Evolutionary conservation across 2,888 invertebrate species (phyloP), one percentile per base, ranked within the genome.

Genomic region (Lomographa bimaculata): DNA sequence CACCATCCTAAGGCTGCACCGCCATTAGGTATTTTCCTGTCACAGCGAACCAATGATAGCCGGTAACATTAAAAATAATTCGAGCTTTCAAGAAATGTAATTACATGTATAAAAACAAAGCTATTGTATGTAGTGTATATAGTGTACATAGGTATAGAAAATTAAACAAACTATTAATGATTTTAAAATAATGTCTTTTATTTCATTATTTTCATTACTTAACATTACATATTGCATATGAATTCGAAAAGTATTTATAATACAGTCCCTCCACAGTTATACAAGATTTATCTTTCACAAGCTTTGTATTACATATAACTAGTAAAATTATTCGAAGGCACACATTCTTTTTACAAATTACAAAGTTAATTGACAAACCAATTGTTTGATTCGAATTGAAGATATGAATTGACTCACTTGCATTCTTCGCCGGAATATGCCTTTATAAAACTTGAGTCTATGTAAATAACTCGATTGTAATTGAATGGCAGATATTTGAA

Each of bases 121-220:
- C n/a, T n/a, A n/a, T n/a, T n/a, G n/a, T n/a, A n/a, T n/a, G n/a
- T n/a, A 32, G 21, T 36, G 32, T 33, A 43, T 41, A 40, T 54
- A 30, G n/a, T 42, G 38, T 53, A 50, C 45, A 38, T 47, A 47
- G 39, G 46, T 53, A 68, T 74, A 78, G 79, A 74, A 79, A 81
- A 81, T 63, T 54, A 61, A 50, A 50, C 43, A 33, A 21, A 41
- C 55, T 37, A 48, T 43, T 48, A 65, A 68, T 72, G 67, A 68
- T 79, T 85, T n/a, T 83, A 86, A 81, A 84, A 85, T 84, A 86
- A 80, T 89, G 89, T 87, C 89, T 89, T 89, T 87, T 89, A 86
- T 85, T 87, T 83, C 63, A 76, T 72, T 75, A 70, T 73, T 72
- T 70, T 65, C 59, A 63, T 73, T 73, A 69, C 67, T 78, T 64